Evolutionary conservation across 35 echinoderm and acorn worm genomes (phyloP).

Genomic region (Patiria miniata): DNA sequence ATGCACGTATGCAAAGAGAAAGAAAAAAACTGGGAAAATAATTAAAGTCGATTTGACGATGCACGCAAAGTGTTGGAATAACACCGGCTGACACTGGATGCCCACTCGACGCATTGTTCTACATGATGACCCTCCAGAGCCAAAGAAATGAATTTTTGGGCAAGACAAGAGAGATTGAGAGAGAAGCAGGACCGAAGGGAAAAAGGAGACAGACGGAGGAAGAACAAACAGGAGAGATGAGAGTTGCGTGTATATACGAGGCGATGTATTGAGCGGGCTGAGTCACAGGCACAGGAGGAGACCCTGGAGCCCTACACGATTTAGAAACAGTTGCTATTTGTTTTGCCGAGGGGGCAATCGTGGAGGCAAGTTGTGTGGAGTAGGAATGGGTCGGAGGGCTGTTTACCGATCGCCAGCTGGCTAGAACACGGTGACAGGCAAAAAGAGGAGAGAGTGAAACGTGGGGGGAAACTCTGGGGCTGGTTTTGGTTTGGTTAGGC

Average conservation of each 20-base stretch:
- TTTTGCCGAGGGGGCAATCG: background rate
- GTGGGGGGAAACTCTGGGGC: background rate
- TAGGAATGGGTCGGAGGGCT: background rate
- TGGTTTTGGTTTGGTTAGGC: constrained; percentile 28
- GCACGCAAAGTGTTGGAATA: constrained; percentile 17
- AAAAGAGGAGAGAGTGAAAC: background rate
- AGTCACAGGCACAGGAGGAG: constrained; percentile 1
- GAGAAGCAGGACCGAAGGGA: background rate
- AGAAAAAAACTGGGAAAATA: background rate
- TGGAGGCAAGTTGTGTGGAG: background rate
- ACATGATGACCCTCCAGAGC: constrained; percentile 4
- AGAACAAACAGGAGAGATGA: background rate
- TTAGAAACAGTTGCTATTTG: constrained; percentile 31
- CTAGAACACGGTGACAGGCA: background rate
- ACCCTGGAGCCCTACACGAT: background rate
- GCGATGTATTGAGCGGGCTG: constrained; percentile 12
- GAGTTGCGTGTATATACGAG: background rate
- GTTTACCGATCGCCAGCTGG: constrained; percentile 24
- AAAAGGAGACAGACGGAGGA: background rate
- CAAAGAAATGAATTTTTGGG: background rate
- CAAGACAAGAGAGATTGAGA: background rate
- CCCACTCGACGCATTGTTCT: background rate
- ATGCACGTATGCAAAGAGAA: too few species aligned
- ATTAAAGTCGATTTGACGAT: constrained; percentile 26
- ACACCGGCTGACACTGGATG: background rate